Percentiles rank a stretch among this genome's conserved stretches.
phyloP scores from a whole-genome alignment of 2,113 vertebrate genomes.

The Salvelinus fontinalis region DNA sequence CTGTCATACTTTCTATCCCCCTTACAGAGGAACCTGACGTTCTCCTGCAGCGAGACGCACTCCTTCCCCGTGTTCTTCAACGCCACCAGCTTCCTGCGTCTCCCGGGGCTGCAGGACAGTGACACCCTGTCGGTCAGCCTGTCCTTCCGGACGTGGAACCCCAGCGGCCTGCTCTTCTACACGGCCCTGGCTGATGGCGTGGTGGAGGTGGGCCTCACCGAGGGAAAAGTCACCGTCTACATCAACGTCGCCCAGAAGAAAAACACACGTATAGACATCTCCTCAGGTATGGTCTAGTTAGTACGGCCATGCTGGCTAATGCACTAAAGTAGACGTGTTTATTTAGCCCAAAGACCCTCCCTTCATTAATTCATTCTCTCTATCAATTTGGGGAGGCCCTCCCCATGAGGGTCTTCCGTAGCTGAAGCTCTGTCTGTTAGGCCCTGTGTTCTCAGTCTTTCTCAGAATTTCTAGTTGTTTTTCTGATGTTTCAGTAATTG shows the following conservation, averaged over 20 bases:
- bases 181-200: constrained; percentile 84
- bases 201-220: constrained; percentile 85
- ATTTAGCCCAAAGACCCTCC: too few species aligned
- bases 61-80: constrained; percentile 93
- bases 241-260: constrained; percentile 85
- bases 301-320: too few species aligned
- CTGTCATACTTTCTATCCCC: neutral
- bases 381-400: too few species aligned
- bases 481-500: too few species aligned
- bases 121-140: constrained; percentile 88
- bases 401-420: too few species aligned
- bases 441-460: too few species aligned
- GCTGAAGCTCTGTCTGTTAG: too few species aligned
- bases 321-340: too few species aligned
- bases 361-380: too few species aligned
- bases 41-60: constrained; percentile 87
- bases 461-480: too few species aligned
- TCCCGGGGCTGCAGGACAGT: constrained; percentile 81
- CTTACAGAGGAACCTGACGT: constrained; percentile 88
- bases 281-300: constrained; percentile 77
- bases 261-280: constrained; percentile 88
- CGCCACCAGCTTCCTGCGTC: constrained; percentile 87
- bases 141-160: constrained; percentile 94
- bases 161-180: constrained; percentile 88
- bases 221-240: constrained; percentile 86